Base-by-base conservation (phyloP, 2,888 invertebrate genomes). In the Aelia acuminata region DNA sequence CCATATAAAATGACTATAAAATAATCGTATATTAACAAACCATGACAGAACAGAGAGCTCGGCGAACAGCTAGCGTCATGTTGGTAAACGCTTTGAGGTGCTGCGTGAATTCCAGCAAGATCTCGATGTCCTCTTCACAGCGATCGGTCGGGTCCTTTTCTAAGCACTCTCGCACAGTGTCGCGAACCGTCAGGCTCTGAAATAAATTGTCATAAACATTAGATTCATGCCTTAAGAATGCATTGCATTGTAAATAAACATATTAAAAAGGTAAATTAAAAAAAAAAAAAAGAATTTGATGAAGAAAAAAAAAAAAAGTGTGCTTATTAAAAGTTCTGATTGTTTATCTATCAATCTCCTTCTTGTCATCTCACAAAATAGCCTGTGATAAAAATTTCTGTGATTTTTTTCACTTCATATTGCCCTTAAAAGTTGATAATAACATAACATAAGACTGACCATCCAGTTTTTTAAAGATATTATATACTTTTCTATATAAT, bases 81-180 rank as follows among this genome's bases (percentile, higher is more conserved):
- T 99, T 98, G 90, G 99, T 98, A 92, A 99, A 99, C 90, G 98
- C 98, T 93, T 98, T 97, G 87, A 99, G 95, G 92, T 99, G 98
- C 93, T 99, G 99, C 89, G 99, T 99, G 92, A 99, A 99, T 92
- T 99, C 99, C 90, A 99, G 93, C 13, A 99, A 94, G 89, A 96
- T 96, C 93, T 98, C 98, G 91, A 99, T 97, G 92, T 99, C 99
- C 91, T 99, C 98, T 91, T 98, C 98, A 63, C 96, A 96, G 91
- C 99, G 94, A 91, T 99, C 98, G 85, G 96, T 95, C 22, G 99
- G 99, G 92, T 99, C 98, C 92, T 99, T 99, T 92, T 99, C 99
- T 90, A 99, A 94, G 92, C 99, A 99, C 93, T 99, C 99, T 90
- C 99, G 94, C 20, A 99, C 98, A 89, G 98, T 96, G 94, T 99